Conservation (phyloP, 2,113 vertebrate species). For the Trichomycterus rosablanca region DNA sequence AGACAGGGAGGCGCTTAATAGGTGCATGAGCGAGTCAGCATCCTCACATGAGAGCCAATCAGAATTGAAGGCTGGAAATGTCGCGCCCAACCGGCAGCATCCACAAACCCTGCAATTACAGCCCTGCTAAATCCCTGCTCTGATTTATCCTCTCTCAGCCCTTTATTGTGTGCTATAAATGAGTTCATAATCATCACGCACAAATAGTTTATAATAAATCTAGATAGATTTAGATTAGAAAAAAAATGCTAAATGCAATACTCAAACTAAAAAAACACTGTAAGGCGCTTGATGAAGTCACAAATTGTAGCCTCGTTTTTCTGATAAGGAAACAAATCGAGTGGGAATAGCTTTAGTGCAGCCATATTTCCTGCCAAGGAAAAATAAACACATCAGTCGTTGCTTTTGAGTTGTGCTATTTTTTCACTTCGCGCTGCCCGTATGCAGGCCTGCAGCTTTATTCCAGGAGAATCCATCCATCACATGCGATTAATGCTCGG, state of each 20-base stretch:
- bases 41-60: conserved; percentile 90
- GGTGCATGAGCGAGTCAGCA: conserved; percentile 87
- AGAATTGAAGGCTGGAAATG: conserved; percentile 82
- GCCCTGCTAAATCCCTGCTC: conserved; percentile 59
- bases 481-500: conserved; percentile 40
- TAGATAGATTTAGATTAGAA: conserved; percentile 17
- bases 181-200: conserved; percentile 41
- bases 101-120: conserved; percentile 48
- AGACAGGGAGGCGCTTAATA: conserved; percentile 97
- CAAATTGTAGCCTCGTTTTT: conserved; percentile 1
- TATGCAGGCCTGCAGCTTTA: conserved; percentile 23
- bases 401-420: background rate
- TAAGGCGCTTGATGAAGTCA: conserved; percentile 18
- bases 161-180: conserved; percentile 40
- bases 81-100: conserved; percentile 57
- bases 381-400: background rate
- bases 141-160: conserved; percentile 66
- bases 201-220: conserved; percentile 42
- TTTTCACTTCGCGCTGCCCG: background rate
- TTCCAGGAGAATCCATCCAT: conserved; percentile 41
- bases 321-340: background rate
- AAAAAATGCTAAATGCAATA: conserved; percentile 21
- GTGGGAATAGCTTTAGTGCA: background rate
- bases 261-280: conserved; percentile 13
- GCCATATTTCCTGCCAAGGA: background rate